A percentile compares a stretch with the other conserved stretches of the same genome.
phyloP scores from a whole-genome alignment of 1,140 invertebrate species.

The Lanistes nyassanus region DNA sequence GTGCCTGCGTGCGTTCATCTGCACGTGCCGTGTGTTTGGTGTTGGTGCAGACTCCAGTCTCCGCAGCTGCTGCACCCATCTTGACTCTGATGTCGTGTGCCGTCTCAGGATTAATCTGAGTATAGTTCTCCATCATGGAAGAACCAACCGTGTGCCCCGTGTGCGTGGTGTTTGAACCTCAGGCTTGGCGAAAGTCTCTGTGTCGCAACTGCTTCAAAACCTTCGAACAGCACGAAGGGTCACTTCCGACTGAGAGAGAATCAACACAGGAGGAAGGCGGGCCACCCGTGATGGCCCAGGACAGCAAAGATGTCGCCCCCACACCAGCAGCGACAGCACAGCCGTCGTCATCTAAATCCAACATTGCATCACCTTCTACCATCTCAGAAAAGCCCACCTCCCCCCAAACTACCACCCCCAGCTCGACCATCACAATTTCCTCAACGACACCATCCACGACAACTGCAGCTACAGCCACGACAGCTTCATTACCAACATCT shows the following conservation, averaged over 20 bases:
- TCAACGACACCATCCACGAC: slow-evolving; percentile 10
- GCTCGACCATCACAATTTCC: slow-evolving; percentile 10
- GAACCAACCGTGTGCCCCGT: slow-evolving; percentile 40
- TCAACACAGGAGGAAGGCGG: neutral
- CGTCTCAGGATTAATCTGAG: neutral
- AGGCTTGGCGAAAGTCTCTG: slow-evolving; percentile 61
- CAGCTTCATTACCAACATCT: slow-evolving; percentile 17
- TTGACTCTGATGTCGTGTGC: neutral
- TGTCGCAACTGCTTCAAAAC: slow-evolving; percentile 65
- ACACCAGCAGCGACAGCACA: neutral
- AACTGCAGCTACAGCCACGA: neutral
- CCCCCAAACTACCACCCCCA: neutral
- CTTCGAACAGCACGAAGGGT: slow-evolving; percentile 47
- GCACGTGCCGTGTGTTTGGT: too few relatives aligned
- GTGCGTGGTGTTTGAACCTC: slow-evolving; percentile 64
- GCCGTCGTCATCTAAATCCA: neutral
- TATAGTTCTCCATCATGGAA: slow-evolving; percentile 22
- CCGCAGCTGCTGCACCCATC: neutral
- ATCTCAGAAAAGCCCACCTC: slow-evolving; percentile 1
- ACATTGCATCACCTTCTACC: neutral
- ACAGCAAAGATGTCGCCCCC: slow-evolving; percentile 2
- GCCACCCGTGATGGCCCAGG: neutral
- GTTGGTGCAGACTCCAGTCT: too few relatives aligned
- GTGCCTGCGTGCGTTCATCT: too few relatives aligned
- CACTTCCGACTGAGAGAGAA: neutral